Evolutionary conservation across 2,113 vertebrate species (phyloP), one percentile per base, ranked within the genome.

Genomic region (Sphaerodactylus townsendi): DNA sequence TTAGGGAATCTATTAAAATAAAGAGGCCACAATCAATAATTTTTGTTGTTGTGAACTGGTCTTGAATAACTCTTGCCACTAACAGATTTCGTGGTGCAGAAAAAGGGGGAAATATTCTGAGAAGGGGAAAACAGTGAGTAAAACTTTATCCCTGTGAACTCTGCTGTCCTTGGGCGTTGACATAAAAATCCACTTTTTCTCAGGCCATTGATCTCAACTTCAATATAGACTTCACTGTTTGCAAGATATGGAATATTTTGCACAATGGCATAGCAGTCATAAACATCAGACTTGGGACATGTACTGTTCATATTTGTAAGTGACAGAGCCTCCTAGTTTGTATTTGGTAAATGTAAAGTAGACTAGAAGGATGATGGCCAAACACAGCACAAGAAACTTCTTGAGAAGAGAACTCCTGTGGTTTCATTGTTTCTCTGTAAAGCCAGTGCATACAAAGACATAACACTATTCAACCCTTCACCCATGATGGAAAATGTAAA

Each of bases 391-490:
- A 93, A 91, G 92, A 95, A 62, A 93, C 93, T 93, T 94, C 95
- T 95, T 96, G 95, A 93, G 95, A 94, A 96, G 95, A 94, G 95
- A 95, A 92, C 95, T 96, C 96, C 95, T 94, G 95, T 93, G 93
- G 95, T 88, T 96, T 91, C 94, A 96, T 96, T 97, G 96, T 96
- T 62, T 85, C 93, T 96, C 85, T 90, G 21, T 90, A 93, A 94
- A 95, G 95, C 91, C 89, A 59, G 89, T 79, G 91, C 93, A 92
- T 86, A 97, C 96, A 97, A 97, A 97, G 96, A 93, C 94, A 90
- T 91, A 92, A 78, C 69, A 92, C 92, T 93, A 86, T 93, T 90
- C 91, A 93, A 92, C 92, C 94, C 94, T 94, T 96, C 95, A 96
- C 94, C 93, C 93, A 89, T 94, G 95, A 95, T 95, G 94, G 95